These are phyloP conservation scores for Drosophila novamexicana DNA, from an alignment of 1,140 invertebrate genomes.

Conservation along the genomic window DNA sequence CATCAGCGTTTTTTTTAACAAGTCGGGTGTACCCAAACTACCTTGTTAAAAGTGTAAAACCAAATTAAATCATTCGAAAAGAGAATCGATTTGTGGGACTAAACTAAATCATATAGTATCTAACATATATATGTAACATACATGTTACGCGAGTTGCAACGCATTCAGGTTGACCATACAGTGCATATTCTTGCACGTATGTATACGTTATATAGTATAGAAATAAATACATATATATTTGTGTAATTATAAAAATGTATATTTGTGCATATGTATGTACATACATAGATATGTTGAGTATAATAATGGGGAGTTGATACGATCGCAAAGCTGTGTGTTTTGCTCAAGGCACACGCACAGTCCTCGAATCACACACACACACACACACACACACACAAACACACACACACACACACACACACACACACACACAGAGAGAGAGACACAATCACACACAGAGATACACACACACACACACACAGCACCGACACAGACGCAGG, in stretches of 20 bases:
- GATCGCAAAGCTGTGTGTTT: slow-evolving; percentile 17
- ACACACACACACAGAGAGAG: background rate
- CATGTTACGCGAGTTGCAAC: too few relatives aligned
- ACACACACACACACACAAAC: background rate
- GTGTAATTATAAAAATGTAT: too few relatives aligned
- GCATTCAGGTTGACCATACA: too few relatives aligned
- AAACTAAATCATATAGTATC: too few relatives aligned
- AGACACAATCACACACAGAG: background rate
- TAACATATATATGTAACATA: too few relatives aligned
- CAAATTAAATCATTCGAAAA: too few relatives aligned
- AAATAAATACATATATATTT: background rate
- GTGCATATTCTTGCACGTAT: too few relatives aligned
- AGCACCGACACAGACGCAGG: background rate
- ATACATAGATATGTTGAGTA: background rate
- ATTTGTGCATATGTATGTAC: background rate
- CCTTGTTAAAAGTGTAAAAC: too few relatives aligned
- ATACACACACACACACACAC: background rate
- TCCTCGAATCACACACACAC: background rate
- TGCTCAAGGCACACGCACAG: slow-evolving; percentile 14
- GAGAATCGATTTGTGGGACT: too few relatives aligned
- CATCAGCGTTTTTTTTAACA: too few relatives aligned
- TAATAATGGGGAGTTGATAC: slow-evolving; percentile 24
- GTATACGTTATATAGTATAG: too few relatives aligned
- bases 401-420: background rate
- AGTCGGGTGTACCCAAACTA: too few relatives aligned